phyloP scores from a whole-genome alignment of 2,113 vertebrate species.

The Parus major region DNA sequence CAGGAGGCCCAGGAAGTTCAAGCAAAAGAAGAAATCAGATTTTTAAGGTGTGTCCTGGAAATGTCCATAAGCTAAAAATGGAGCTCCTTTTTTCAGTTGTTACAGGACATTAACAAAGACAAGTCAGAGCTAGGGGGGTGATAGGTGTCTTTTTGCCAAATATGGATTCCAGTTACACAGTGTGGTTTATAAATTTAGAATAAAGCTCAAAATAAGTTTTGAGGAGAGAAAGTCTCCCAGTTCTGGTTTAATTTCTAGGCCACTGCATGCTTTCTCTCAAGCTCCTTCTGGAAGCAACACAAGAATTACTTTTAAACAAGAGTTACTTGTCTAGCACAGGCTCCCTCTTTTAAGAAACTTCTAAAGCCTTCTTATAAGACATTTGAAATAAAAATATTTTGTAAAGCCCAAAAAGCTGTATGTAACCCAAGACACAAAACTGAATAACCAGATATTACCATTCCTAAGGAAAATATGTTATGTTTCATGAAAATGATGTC shows the following conservation, averaged over 20 bases:
- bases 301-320: constrained; percentile 44
- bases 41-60: neutral
- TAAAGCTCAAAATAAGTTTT: constrained; percentile 31
- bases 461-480: neutral
- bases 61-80: neutral
- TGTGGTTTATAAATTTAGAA: constrained; percentile 33
- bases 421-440: neutral
- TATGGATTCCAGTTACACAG: neutral
- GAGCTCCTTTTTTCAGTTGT: neutral
- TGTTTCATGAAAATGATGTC: neutral
- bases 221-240: neutral
- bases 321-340: constrained; percentile 29
- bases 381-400: constrained; percentile 22
- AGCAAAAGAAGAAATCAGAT: neutral
- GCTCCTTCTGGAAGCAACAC: constrained; percentile 25
- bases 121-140: neutral
- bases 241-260: constrained; percentile 33
- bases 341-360: neutral
- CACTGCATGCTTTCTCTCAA: neutral
- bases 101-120: neutral
- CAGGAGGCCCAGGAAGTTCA: neutral
- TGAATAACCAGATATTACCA: neutral
- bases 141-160: neutral
- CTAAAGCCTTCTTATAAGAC: neutral
- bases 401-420: neutral